A percentile compares a stretch with the other conserved stretches of the same genome.
Evolutionary conservation across 2,888 invertebrate genomes (phyloP).

Genomic region (Anoplius nigerrimus): DNA sequence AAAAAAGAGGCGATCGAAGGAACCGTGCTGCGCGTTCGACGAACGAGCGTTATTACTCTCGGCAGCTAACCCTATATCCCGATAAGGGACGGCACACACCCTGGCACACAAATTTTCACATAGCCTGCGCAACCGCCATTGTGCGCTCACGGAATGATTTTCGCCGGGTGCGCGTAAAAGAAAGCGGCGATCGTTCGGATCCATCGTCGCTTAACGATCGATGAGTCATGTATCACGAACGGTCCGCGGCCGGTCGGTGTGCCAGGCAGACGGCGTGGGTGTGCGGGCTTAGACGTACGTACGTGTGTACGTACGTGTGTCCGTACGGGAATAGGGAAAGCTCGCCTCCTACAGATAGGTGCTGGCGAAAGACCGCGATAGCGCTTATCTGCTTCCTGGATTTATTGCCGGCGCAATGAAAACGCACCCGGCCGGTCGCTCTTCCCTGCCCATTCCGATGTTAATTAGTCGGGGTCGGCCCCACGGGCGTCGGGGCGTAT

Average conservation of each 20-base stretch:
- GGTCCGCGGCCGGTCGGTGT: slow-evolving; percentile 29
- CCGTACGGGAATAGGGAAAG: slow-evolving; percentile 55
- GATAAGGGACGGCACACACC: too few relatives aligned
- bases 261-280: slow-evolving; percentile 37
- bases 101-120: too few relatives aligned
- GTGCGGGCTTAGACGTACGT: too few relatives aligned
- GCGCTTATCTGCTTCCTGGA: slow-evolving; percentile 69
- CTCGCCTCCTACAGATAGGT: slow-evolving; percentile 58
- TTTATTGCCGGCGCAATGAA: slow-evolving; percentile 69
- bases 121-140: neutral
- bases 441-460: slow-evolving; percentile 68
- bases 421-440: slow-evolving; percentile 63
- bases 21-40: neutral
- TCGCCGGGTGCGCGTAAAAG: neutral
- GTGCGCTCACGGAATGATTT: neutral
- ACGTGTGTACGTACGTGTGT: slow-evolving; percentile 29
- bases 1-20: neutral
- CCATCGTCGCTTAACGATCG: slow-evolving; percentile 37
- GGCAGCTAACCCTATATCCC: slow-evolving; percentile 45
- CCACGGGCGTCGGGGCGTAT: slow-evolving; percentile 52
- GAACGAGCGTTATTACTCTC: neutral
- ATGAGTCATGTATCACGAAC: slow-evolving; percentile 50
- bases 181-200: neutral
- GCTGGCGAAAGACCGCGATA: slow-evolving; percentile 67
- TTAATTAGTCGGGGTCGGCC: slow-evolving; percentile 63